phyloP scores from a whole-genome alignment of 2,888 invertebrate species.

The Zelleria hepariella region DNA sequence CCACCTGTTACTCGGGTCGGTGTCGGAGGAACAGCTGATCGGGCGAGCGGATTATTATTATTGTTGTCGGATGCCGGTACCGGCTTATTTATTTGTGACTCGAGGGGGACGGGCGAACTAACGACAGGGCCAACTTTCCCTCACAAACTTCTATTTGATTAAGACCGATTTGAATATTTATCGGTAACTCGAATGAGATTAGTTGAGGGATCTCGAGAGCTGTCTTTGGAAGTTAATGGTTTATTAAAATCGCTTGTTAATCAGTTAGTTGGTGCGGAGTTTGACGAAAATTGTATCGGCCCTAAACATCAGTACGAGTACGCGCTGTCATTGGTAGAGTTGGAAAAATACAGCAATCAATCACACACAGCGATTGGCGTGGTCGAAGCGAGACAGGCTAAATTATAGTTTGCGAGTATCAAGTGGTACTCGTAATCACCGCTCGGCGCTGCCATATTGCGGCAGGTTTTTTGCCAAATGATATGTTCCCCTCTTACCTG shows the following conservation, averaged over 20 bases:
- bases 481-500: slow-evolving; percentile 27
- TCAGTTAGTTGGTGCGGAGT: neutral
- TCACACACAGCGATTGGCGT: slow-evolving; percentile 17
- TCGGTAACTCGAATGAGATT: neutral
- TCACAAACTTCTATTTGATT: slow-evolving; percentile 36
- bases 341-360: slow-evolving; percentile 25
- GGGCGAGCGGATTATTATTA: slow-evolving; percentile 64
- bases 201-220: neutral
- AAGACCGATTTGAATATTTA: slow-evolving; percentile 12
- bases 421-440: slow-evolving; percentile 29
- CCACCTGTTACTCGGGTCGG: slow-evolving; percentile 72
- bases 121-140: slow-evolving; percentile 40
- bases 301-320: too few species aligned
- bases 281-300: neutral
- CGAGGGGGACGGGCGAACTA: slow-evolving; percentile 35
- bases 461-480: slow-evolving; percentile 37
- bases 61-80: slow-evolving; percentile 30
- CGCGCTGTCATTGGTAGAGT: slow-evolving; percentile 21
- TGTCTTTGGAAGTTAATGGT: neutral
- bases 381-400: slow-evolving; percentile 19
- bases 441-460: slow-evolving; percentile 16
- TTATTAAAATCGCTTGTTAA: neutral
- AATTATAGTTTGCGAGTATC: slow-evolving; percentile 28
- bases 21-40: slow-evolving; percentile 69
- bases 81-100: slow-evolving; percentile 57